These are phyloP conservation scores for Drosophila recens DNA, from an alignment of 2,888 invertebrate species.

Conservation along the genomic window DNA sequence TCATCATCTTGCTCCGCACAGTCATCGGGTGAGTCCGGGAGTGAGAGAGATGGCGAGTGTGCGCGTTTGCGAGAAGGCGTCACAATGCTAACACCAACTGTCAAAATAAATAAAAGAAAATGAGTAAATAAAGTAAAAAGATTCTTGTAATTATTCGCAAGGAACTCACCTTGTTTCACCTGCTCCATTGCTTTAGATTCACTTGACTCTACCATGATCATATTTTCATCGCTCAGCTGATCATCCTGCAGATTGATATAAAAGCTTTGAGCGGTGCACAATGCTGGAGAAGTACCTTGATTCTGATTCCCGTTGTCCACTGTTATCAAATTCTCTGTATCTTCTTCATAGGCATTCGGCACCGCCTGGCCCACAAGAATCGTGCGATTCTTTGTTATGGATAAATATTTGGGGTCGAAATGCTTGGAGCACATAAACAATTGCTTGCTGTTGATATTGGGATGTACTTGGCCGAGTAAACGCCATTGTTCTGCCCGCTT, in stretches of 20 bases:
- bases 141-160: constrained; percentile 1
- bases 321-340: neutral
- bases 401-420: constrained; percentile 76
- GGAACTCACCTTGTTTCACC: neutral
- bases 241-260: constrained; percentile 52
- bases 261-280: constrained; percentile 24
- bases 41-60: neutral
- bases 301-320: neutral
- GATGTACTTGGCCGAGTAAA: constrained; percentile 62
- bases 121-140: neutral
- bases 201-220: constrained; percentile 66
- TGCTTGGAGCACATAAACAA: constrained; percentile 81
- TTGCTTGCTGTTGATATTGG: constrained; percentile 44
- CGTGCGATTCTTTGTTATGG: constrained; percentile 67
- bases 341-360: constrained; percentile 61
- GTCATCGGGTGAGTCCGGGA: neutral
- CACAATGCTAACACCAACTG: constrained; percentile 39
- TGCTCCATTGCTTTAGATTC: constrained; percentile 19
- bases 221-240: constrained; percentile 36
- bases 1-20: constrained; percentile 7
- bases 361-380: constrained; percentile 76
- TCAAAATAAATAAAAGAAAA: neutral
- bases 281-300: neutral
- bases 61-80: constrained; percentile 27
- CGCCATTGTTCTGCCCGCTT: constrained; percentile 74